These are phyloP conservation scores for Poeciliopsis turneri DNA, from an alignment of 2,797 vertebrate genomes.

Conservation along the genomic window DNA sequence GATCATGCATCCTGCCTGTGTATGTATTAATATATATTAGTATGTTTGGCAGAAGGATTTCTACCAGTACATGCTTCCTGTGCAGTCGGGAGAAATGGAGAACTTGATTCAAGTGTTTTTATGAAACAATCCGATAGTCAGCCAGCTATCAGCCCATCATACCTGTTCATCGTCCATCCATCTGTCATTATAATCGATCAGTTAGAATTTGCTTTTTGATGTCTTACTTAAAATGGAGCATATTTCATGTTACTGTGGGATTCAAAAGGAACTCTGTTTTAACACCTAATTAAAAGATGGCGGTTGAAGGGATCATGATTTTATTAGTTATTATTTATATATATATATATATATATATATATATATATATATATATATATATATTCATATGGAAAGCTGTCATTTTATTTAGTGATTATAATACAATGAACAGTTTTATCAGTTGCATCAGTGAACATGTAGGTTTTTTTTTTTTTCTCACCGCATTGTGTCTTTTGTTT, in stretches of 20 bases:
- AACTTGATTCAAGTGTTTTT: not conserved
- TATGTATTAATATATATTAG: not conserved
- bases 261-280: not conserved
- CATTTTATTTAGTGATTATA: too few relatives aligned
- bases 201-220: not conserved
- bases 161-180: not conserved
- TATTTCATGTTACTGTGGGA: not conserved
- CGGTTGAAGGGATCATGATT: not conserved
- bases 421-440: not conserved
- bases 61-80: not conserved
- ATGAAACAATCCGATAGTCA: not conserved
- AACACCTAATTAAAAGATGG: not conserved
- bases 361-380: too few relatives aligned
- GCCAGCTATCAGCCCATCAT: not conserved
- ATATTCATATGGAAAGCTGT: not conserved
- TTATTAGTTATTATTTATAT: not conserved
- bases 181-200: not conserved
- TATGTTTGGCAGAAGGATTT: not conserved
- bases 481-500: not conserved
- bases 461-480: too few relatives aligned
- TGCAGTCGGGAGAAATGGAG: not conserved
- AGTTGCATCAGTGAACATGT: not conserved
- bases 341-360: too few relatives aligned
- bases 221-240: not conserved
- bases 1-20: not conserved